phyloP scores from a whole-genome alignment of 2,113 vertebrate genomes.

The Mola mola region DNA sequence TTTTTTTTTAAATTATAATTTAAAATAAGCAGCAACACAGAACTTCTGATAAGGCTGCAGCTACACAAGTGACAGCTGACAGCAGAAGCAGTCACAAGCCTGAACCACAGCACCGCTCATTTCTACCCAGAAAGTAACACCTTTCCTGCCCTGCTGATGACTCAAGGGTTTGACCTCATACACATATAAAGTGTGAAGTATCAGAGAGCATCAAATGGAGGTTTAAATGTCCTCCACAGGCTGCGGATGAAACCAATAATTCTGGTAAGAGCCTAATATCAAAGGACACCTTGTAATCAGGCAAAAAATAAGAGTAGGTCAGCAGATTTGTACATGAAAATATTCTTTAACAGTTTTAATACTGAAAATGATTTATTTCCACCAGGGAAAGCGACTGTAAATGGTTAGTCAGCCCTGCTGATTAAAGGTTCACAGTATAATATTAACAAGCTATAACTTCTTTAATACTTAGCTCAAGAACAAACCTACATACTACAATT shows the following conservation, averaged over 20 bases:
- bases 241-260: background rate
- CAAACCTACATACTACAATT: no score
- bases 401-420: no score
- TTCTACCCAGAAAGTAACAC: conserved; percentile 1
- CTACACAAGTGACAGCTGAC: background rate
- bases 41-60: background rate
- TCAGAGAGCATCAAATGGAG: background rate
- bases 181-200: background rate
- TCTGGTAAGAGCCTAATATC: background rate
- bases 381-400: no score
- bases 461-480: no score
- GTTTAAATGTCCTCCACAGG: background rate
- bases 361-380: no score
- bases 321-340: no score
- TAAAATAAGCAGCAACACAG: background rate
- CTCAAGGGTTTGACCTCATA: background rate
- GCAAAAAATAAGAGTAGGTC: background rate
- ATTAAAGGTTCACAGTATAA: no score
- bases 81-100: background rate
- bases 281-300: background rate
- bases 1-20: no score
- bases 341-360: no score
- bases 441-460: no score
- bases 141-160: background rate
- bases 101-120: conserved; percentile 4